These are phyloP conservation scores for Pseudomyrmex cubaensis DNA, from an alignment of 1,140 invertebrate genomes.

Conservation along the genomic window DNA sequence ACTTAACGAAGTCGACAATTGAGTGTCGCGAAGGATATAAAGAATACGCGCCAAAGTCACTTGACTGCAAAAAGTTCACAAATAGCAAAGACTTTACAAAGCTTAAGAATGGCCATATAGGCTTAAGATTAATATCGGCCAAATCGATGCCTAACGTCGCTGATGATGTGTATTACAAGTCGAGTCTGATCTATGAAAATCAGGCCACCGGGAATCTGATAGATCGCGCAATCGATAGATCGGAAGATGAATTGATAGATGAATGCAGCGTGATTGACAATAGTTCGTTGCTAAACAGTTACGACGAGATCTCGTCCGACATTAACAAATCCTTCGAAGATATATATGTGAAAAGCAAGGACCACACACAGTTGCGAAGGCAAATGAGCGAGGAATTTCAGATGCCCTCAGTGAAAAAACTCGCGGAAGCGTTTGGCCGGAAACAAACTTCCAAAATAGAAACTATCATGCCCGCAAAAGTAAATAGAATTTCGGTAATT, in stretches of 20 bases:
- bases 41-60: constrained; percentile 21
- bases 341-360: constrained; percentile 6
- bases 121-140: constrained; percentile 71
- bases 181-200: constrained; percentile 33
- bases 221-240: constrained; percentile 31
- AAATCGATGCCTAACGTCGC: constrained; percentile 82
- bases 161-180: constrained; percentile 63
- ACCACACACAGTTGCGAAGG: not conserved
- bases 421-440: constrained; percentile 79
- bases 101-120: not conserved
- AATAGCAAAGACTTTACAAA: constrained; percentile 58
- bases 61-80: constrained; percentile 38
- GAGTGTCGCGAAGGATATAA: constrained; percentile 52
- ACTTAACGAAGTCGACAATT: constrained; percentile 44
- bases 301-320: constrained; percentile 33
- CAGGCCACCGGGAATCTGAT: constrained; percentile 2
- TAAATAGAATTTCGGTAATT: constrained; percentile 27
- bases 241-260: constrained; percentile 26
- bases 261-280: not conserved
- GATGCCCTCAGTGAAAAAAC: constrained; percentile 80
- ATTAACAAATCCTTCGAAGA: constrained; percentile 35
- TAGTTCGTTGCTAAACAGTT: constrained; percentile 46
- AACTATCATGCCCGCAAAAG: constrained; percentile 18
- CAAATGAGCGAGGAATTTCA: constrained; percentile 51
- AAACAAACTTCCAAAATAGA: constrained; percentile 47